phyloP scores from a whole-genome alignment of 2,888 invertebrate species.

The Halictus quadricinctus region DNA sequence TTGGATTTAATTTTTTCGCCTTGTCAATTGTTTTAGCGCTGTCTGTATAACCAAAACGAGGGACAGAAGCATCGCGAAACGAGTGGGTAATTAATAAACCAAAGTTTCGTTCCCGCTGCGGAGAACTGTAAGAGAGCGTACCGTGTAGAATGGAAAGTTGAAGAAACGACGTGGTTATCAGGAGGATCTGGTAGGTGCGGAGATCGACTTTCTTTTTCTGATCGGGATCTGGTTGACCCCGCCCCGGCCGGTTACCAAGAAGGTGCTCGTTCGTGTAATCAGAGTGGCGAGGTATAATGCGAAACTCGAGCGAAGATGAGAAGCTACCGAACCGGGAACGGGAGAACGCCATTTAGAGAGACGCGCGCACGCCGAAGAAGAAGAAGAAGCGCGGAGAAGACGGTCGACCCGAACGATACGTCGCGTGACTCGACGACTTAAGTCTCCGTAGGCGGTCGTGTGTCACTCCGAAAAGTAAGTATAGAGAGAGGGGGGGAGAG shows the following conservation, averaged over 20 bases:
- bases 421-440: constrained; percentile 63
- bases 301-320: constrained; percentile 5
- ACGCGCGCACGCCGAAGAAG: background rate
- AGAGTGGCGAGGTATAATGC: background rate
- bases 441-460: constrained; percentile 54
- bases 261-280: constrained; percentile 1
- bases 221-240: background rate
- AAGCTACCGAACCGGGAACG: constrained; percentile 1
- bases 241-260: background rate
- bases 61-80: background rate
- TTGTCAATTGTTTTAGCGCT: too few relatives aligned
- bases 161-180: background rate
- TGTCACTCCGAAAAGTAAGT: constrained; percentile 43
- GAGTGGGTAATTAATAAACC: background rate
- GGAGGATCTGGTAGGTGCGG: background rate
- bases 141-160: background rate
- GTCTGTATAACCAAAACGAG: too few relatives aligned
- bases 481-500: background rate
- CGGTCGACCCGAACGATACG: constrained; percentile 23
- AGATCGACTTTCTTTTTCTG: constrained; percentile 3
- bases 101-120: background rate
- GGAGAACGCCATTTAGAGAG: background rate
- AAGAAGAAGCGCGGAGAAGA: constrained; percentile 6
- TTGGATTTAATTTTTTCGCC: too few relatives aligned
- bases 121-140: background rate